Evolutionary conservation across 2,888 invertebrate species (phyloP), one percentile per base, ranked within the genome.

Genomic region (Ferdinandea cuprea): DNA sequence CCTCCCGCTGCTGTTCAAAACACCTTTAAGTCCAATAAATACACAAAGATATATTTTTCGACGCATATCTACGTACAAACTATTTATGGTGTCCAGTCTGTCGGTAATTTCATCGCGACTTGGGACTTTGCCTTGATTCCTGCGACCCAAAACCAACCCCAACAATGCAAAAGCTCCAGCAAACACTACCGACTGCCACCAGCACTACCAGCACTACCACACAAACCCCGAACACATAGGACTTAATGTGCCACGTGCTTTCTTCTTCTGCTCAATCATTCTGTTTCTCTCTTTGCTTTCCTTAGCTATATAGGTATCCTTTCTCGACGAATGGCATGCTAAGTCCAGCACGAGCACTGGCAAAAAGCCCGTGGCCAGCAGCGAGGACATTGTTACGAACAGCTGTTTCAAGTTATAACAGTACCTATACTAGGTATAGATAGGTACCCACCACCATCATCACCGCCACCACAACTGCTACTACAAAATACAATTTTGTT

Each of bases 81-180:
- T 65, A 83, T 77, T 83, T 66, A 83, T 72, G 56, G 32, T 83
- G 77, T 72, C 81, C 77, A 83, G 81, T 77, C 81, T 77, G 81
- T 83, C 81, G 81, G 81, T 66, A 77, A 72, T 83, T 81, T 30
- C 25, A 71, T 66, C 28, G 40, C 59, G 61, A 17, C 46, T 56
- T 66, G 52, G 17, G 30, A 68, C 61, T 68, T 74, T 74, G 61
- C 61, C 32, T 19, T 42, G 48, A 52, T 56, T 32, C 44, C 37
- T 25, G 48, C 17, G 30, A 50, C 17, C n/a, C 40, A 37, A 52
- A 3, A 19, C 42, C 71, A 40, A 65, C 58, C 68, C 74, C 58
- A 48, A 30, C 17, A 65, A 44, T 11, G 21, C 8, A 61, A 81
- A 76, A 81, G 76, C 76, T 81, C 71, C 52, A 19, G 9, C n/a